Conservation (phyloP, 2,888 invertebrate genomes). For the Omphaloscelis lunosa region DNA sequence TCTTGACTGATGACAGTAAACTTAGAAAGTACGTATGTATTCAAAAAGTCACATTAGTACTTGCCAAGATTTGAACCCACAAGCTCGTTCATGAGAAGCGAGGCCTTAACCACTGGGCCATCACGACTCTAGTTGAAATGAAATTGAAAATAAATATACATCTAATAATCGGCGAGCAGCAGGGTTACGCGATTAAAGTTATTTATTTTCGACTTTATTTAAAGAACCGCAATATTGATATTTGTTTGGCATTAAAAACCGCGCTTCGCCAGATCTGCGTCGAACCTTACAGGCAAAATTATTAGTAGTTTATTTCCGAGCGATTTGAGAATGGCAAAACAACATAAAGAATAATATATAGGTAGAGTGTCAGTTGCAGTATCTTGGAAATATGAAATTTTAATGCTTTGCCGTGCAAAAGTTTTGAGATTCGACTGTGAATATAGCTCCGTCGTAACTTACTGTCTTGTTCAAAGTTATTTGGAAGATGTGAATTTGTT, state of each 20-base stretch:
- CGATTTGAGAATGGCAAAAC: conserved; percentile 44
- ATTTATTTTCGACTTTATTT: not conserved
- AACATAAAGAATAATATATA: conserved; percentile 26
- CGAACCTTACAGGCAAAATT: conserved; percentile 22
- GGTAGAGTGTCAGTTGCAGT: conserved; percentile 34
- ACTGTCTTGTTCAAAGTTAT: conserved; percentile 31
- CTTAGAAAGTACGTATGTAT: not conserved
- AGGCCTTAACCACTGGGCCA: not conserved
- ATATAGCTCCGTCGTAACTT: conserved; percentile 29
- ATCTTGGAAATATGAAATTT: conserved; percentile 51
- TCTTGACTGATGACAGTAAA: not conserved
- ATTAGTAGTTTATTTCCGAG: conserved; percentile 50
- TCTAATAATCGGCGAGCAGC: not conserved
- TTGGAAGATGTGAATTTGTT: conserved; percentile 31
- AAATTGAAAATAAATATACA: not conserved
- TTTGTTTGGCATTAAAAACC: not conserved
- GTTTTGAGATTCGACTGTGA: conserved; percentile 25
- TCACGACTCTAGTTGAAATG: not conserved
- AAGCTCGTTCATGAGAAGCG: not conserved
- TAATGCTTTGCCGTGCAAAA: conserved; percentile 41
- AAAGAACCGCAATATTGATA: no score
- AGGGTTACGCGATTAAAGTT: not conserved
- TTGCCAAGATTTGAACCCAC: not conserved
- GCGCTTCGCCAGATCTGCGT: not conserved
- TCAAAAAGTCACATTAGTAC: not conserved